Percentiles rank a stretch among this genome's conserved stretches.
Conservation (phyloP, 2,113 vertebrate genomes). For the Varanus komodoensis region DNA sequence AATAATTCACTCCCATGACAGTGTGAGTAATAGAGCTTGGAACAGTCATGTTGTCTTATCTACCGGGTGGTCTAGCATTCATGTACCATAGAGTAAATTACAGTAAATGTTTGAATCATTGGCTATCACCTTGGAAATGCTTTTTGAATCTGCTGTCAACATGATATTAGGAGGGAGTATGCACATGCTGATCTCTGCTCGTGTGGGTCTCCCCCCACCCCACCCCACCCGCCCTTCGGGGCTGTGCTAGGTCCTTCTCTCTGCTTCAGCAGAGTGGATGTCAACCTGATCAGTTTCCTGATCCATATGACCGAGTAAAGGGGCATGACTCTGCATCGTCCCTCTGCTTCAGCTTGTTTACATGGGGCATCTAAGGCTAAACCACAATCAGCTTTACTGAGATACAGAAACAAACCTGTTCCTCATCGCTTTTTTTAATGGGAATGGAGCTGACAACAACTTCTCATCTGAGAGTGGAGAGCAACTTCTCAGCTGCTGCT, state of each 20-base stretch:
- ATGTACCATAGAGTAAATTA: slow-evolving; percentile 6
- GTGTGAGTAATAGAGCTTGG: not conserved
- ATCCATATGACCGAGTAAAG: not conserved
- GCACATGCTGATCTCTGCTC: not conserved
- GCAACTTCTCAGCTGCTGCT: not conserved
- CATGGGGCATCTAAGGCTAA: not conserved
- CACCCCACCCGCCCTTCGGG: no score
- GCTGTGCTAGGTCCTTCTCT: not conserved
- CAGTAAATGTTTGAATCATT: not conserved
- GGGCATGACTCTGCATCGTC: not conserved
- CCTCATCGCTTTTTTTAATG: not conserved
- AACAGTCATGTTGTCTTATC: not conserved
- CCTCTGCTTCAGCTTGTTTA: not conserved
- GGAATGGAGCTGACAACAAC: not conserved
- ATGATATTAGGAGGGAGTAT: not conserved
- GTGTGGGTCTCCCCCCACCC: no score
- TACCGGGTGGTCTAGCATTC: not conserved
- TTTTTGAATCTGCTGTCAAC: not conserved
- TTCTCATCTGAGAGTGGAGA: not conserved
- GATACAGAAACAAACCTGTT: not conserved
- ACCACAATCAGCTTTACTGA: not conserved
- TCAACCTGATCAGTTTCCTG: not conserved
- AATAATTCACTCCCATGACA: not conserved
- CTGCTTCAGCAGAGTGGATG: not conserved
- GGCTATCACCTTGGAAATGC: not conserved